Evolutionary conservation across 2,797 vertebrate species (phyloP).

Genomic region (Acanthornis magna): DNA sequence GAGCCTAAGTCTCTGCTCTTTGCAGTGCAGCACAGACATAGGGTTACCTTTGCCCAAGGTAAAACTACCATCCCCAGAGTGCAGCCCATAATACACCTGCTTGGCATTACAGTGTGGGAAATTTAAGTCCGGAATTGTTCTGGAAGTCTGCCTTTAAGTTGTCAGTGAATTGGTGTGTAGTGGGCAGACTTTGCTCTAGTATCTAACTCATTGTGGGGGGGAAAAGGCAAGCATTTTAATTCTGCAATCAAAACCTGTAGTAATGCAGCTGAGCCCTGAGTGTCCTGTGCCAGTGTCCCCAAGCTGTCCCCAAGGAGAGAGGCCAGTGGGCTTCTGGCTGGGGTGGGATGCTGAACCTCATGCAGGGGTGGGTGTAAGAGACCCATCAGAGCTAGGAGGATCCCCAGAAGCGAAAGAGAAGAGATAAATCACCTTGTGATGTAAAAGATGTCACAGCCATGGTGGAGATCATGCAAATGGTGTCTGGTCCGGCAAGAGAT

Average conservation of each 20-base stretch:
- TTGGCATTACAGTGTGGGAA: not conserved
- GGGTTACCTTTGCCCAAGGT: too few species aligned
- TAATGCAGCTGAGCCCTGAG: not conserved
- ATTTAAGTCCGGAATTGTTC: not conserved
- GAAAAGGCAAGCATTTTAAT: not conserved
- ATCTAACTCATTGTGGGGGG: fast-evolving
- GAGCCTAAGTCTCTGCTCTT: not conserved
- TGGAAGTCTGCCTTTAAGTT: not conserved
- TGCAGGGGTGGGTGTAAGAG: fast-evolving
- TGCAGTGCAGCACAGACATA: too few species aligned
- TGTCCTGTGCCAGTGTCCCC: not conserved
- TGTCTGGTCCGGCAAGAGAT: not conserved
- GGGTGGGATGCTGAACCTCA: not conserved
- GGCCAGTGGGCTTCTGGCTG: not conserved
- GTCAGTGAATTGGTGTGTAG: not conserved
- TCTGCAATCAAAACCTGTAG: not conserved
- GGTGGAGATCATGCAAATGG: fast-evolving
- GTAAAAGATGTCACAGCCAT: not conserved
- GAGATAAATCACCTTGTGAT: not conserved
- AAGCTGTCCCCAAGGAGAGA: not conserved
- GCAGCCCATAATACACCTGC: not conserved
- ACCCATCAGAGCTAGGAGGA: not conserved
- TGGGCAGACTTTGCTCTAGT: not conserved
- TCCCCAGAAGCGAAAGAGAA: not conserved
- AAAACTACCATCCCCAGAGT: not conserved